A percentile compares a stretch with the other conserved stretches of the same genome.
Conservation (phyloP, 2,797 vertebrate species). For the Argyrosomus regius region DNA sequence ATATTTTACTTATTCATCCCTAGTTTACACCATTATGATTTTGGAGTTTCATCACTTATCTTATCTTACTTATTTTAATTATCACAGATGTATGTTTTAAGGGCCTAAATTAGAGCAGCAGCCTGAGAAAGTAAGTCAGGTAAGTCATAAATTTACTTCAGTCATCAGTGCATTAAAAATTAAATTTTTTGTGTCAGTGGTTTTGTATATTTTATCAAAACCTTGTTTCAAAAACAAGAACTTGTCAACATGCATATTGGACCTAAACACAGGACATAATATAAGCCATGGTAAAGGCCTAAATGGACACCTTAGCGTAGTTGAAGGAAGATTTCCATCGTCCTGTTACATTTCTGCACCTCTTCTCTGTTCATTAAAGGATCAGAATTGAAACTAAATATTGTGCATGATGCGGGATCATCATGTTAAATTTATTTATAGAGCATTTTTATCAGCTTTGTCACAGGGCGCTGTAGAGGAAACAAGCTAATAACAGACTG, state of each 20-base stretch:
- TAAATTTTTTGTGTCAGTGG: background rate
- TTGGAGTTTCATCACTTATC: no score
- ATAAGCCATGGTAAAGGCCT: background rate
- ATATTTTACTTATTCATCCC: no score
- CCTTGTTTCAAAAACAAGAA: background rate
- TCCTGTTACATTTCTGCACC: background rate
- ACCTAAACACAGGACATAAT: background rate
- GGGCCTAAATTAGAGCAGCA: background rate
- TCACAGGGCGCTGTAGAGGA: conserved; percentile 46
- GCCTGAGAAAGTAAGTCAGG: background rate
- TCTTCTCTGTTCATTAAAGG: background rate
- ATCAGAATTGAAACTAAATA: background rate
- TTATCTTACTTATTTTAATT: no score
- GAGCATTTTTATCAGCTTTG: conserved; percentile 54
- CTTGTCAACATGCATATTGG: no score
- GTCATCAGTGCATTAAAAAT: background rate
- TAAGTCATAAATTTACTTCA: background rate
- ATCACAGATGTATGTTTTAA: no score
- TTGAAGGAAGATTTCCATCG: background rate
- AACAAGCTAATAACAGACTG: conserved; percentile 26
- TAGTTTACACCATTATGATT: no score
- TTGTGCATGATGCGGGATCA: background rate
- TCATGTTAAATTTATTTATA: conserved; percentile 37
- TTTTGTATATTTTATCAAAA: background rate
- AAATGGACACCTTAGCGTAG: background rate